phyloP scores from a whole-genome alignment of 2,888 invertebrate species.

The Osmoderma eremita region DNA sequence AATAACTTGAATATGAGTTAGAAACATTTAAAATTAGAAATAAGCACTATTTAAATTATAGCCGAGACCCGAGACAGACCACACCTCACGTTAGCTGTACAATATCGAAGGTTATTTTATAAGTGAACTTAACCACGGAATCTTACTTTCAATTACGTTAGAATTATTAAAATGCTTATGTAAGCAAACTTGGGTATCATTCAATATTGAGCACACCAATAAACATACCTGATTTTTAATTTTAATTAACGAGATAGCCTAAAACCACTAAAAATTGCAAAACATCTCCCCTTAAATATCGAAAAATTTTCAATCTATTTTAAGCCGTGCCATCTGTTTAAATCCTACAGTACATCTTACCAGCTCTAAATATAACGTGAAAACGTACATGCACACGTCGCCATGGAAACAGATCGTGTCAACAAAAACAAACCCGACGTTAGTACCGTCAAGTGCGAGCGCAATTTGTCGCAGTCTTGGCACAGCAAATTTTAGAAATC shows the following conservation, averaged over 20 bases:
- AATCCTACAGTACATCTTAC: conserved; percentile 24
- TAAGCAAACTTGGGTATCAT: not conserved
- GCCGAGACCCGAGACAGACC: no score
- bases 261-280: conserved; percentile 16
- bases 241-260: not conserved
- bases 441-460: not conserved
- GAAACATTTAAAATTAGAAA: no score
- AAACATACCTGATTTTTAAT: conserved; percentile 18
- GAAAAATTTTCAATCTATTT: conserved; percentile 26
- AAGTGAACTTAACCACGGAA: conserved; percentile 15
- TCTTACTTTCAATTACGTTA: conserved; percentile 15
- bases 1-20: no score
- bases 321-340: conserved; percentile 25
- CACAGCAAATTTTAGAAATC: not conserved
- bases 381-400: conserved; percentile 1
- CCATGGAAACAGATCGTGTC: conserved; percentile 16
- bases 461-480: not conserved
- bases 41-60: no score
- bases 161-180: not conserved
- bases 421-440: conserved; percentile 19
- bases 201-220: not conserved
- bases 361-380: conserved; percentile 25
- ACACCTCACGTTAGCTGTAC: no score
- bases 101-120: conserved; percentile 9
- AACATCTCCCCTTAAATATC: conserved; percentile 17